Base-by-base conservation (phyloP, 1,140 invertebrate species). In the Drosophila trapezifrons region DNA sequence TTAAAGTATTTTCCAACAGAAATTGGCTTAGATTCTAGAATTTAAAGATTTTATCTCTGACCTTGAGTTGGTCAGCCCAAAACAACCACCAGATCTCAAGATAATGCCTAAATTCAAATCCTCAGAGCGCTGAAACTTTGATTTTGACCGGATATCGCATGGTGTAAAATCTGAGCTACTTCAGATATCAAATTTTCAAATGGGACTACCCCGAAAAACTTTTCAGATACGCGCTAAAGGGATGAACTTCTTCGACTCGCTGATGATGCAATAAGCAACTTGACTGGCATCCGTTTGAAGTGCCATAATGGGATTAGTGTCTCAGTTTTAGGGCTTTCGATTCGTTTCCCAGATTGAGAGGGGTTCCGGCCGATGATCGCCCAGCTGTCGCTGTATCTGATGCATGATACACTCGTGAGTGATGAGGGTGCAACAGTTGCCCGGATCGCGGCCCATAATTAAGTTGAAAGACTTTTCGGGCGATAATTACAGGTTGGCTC, bases 301-400 rank as follows among this genome's bases (percentile, higher is more conserved):
- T 84, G 81, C 66, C 70, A 79, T 79, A 87, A 86, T 87, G 51
- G 74, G 83, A 86, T 87, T 86, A 79, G 66, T 54, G 74, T 47
- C 65, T 58, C 54, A 29, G 42, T 69, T 55, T 43, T 13, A 8
- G 37, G 43, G 60, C 32, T 55, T 45, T 71, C 47, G 58, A 55
- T 73, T 65, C 55, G 25, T 47, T 47, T 25, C 20, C 45, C 25
- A 55, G 52, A 57, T 66, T 56, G 40, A 27, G 47, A 65, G 22
- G 59, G 52, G 45, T 72, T 42, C 66, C 57, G 59, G 49, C 46
- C 37, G 55, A 49, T 47, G 63, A 56, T 38, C 40, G 29, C 8
- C n/a, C 57, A 54, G 70, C 69, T 74, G 57, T 46, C 59, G 22
- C 27, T 32, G 27, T 22, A 32, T 60, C 29, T 56, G 51, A 46